Conservation (phyloP, 2,888 invertebrate genomes). For the Brachyptera putata region DNA sequence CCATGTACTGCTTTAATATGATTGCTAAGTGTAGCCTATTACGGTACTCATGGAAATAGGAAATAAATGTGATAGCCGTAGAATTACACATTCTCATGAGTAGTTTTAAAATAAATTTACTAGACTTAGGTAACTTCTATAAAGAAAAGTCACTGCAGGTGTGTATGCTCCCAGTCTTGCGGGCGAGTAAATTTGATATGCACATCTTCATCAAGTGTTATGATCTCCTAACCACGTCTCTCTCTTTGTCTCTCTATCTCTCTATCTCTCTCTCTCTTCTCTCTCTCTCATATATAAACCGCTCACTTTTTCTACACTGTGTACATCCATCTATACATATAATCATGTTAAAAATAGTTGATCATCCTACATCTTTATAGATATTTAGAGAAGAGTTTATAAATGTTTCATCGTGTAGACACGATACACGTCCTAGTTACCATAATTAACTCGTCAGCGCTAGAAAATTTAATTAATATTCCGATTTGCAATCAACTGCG, state of each 20-base stretch:
- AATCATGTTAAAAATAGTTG: slow-evolving; percentile 16
- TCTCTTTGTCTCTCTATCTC: not conserved
- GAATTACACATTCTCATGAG: too few species aligned
- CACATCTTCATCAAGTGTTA: slow-evolving; percentile 9
- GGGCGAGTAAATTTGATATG: slow-evolving; percentile 12
- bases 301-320: slow-evolving; percentile 30
- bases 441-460: not conserved
- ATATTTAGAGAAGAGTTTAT: slow-evolving; percentile 7
- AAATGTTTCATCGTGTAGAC: slow-evolving; percentile 1
- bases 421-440: slow-evolving; percentile 14
- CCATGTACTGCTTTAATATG: too few species aligned
- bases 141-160: too few species aligned
- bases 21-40: too few species aligned
- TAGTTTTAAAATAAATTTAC: too few species aligned
- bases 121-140: too few species aligned
- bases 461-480: slow-evolving; percentile 1
- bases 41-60: too few species aligned
- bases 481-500: not conserved
- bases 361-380: slow-evolving; percentile 5
- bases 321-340: slow-evolving; percentile 27
- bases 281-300: slow-evolving; percentile 18
- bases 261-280: not conserved
- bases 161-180: slow-evolving; percentile 1
- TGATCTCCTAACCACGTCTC: not conserved
- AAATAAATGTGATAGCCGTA: too few species aligned